These are phyloP conservation scores for Cepphus grylle DNA, from an alignment of 2,113 vertebrate species.

Conservation along the genomic window DNA sequence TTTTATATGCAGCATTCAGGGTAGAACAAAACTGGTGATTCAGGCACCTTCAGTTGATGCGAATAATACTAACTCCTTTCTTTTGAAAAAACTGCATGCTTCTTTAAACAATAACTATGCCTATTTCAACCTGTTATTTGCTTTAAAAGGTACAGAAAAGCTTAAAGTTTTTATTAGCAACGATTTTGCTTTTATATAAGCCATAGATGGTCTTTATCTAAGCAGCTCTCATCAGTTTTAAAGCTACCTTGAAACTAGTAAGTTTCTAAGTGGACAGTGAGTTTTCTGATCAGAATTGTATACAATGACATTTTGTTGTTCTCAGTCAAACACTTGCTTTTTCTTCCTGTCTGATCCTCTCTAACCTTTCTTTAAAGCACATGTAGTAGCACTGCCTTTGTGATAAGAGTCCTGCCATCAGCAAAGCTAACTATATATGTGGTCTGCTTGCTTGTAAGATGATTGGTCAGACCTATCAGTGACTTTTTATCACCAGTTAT, in stretches of 20 bases:
- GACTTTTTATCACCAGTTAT: background rate
- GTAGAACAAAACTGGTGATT: slow-evolving; percentile 30
- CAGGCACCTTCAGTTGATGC: background rate
- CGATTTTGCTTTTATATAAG: background rate
- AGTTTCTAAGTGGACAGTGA: background rate
- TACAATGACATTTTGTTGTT: background rate
- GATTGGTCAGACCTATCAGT: background rate
- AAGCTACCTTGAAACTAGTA: background rate
- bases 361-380: background rate
- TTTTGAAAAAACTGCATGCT: background rate
- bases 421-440: background rate
- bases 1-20: background rate
- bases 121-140: background rate
- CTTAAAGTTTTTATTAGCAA: background rate
- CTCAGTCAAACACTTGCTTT: background rate
- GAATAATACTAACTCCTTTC: background rate
- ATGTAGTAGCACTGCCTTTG: background rate
- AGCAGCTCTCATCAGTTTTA: background rate
- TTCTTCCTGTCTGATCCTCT: background rate
- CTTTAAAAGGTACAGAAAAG: background rate
- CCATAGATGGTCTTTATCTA: background rate
- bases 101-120: slow-evolving; percentile 21
- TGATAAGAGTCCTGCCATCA: background rate
- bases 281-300: background rate
- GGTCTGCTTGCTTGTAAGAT: background rate